These are phyloP conservation scores for Endomychus coccineus DNA, from an alignment of 2,888 invertebrate genomes.

Conservation along the genomic window DNA sequence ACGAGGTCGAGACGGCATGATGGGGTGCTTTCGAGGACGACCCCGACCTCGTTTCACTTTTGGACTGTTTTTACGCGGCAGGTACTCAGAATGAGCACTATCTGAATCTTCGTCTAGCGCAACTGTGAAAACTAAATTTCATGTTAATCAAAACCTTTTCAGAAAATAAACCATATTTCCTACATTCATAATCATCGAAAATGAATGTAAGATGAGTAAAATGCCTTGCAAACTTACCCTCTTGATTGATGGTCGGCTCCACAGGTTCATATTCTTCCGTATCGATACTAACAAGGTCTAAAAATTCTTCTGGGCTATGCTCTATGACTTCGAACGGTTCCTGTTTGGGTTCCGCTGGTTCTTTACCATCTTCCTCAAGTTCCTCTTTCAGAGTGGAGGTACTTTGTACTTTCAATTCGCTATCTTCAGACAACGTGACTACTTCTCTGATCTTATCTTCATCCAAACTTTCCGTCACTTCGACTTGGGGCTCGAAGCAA, in stretches of 20 bases:
- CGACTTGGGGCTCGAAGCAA: slow-evolving; percentile 30
- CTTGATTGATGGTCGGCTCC: no score
- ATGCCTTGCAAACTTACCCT: no score
- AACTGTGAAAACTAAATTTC: no score
- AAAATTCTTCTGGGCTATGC: no score
- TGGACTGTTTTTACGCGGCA: slow-evolving; percentile 29
- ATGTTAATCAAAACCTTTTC: no score
- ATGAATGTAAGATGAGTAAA: no score
- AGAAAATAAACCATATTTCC: no score
- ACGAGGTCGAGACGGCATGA: slow-evolving; percentile 18
- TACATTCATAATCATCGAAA: no score
- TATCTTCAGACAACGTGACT: slow-evolving; percentile 6
- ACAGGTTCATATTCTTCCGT: no score
- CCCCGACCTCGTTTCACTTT: slow-evolving; percentile 33
- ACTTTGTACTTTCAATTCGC: no score
- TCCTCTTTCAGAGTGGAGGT: slow-evolving; percentile 3
- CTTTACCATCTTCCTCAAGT: slow-evolving; percentile 3
- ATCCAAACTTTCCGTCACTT: slow-evolving; percentile 27
- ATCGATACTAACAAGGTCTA: not conserved
- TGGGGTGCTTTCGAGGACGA: slow-evolving; percentile 35
- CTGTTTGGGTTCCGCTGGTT: slow-evolving; percentile 3
- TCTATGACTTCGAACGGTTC: slow-evolving; percentile 4
- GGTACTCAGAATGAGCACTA: slow-evolving; percentile 38
- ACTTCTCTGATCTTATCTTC: slow-evolving; percentile 17
- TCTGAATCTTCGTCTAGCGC: slow-evolving; percentile 29